Conservation (phyloP, 2,888 invertebrate genomes). For the Torymus tubicola region DNA sequence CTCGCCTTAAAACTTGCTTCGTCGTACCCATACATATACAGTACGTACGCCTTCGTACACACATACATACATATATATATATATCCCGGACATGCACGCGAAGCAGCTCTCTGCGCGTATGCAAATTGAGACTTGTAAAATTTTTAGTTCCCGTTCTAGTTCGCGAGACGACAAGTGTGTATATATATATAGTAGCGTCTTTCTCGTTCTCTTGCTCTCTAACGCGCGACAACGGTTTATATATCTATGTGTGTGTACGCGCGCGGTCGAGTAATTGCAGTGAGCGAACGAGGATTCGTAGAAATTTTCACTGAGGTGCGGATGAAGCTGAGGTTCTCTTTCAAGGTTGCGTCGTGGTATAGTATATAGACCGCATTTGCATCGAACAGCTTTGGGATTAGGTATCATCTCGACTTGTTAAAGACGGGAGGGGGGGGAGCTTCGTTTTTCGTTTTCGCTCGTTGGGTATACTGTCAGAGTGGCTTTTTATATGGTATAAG, state of each 20-base stretch:
- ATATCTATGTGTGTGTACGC: background rate
- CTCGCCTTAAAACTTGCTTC: constrained; percentile 33
- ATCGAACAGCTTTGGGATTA: constrained; percentile 11
- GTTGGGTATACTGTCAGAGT: too few species aligned
- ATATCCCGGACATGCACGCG: background rate
- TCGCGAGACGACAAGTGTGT: constrained; percentile 19
- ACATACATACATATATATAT: background rate
- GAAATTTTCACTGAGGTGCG: constrained; percentile 26
- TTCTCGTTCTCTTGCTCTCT: background rate
- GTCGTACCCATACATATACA: background rate
- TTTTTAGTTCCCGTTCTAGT: constrained; percentile 51
- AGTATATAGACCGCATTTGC: constrained; percentile 10
- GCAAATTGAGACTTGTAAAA: constrained; percentile 53
- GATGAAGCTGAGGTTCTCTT: constrained; percentile 20
- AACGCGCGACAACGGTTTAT: constrained; percentile 30
- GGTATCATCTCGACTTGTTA: background rate
- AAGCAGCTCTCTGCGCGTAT: constrained; percentile 30
- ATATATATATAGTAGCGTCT: background rate
- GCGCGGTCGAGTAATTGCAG: constrained; percentile 31
- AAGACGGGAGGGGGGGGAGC: too few species aligned
- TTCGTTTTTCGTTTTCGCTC: too few species aligned
- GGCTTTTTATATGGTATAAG: too few species aligned
- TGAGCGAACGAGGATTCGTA: constrained; percentile 3
- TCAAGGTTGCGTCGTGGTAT: constrained; percentile 46
- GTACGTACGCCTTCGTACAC: background rate